phyloP scores from a whole-genome alignment of 92 coral and sea anemone species.

The Palythoa caribaeorum region DNA sequence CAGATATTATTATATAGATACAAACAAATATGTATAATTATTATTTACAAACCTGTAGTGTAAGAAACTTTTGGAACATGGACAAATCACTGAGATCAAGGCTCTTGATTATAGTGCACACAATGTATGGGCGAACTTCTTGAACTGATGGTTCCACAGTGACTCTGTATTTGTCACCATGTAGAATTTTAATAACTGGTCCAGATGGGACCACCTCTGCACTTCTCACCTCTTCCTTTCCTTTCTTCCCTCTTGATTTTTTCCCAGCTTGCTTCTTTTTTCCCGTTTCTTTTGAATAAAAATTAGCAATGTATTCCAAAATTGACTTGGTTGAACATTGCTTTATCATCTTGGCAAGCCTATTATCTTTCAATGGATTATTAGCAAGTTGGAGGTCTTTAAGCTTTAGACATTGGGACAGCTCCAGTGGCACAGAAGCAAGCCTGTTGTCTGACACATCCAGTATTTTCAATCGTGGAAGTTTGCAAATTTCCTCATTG shows the following conservation, averaged over 20 bases:
- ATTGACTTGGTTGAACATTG: slow-evolving; percentile 93
- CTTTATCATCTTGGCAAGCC: slow-evolving; percentile 82
- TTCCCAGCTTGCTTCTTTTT: slow-evolving; percentile 89
- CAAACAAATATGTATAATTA: no score
- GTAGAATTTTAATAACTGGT: slow-evolving; percentile 73
- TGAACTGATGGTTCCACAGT: slow-evolving; percentile 70
- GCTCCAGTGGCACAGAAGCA: slow-evolving; percentile 66
- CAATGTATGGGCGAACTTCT: slow-evolving; percentile 87
- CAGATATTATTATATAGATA: no score
- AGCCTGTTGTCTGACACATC: slow-evolving; percentile 77
- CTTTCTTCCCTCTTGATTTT: slow-evolving; percentile 69
- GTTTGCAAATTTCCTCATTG: slow-evolving; percentile 66
- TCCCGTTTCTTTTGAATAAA: slow-evolving; percentile 65
- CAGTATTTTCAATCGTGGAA: slow-evolving; percentile 74
- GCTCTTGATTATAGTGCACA: slow-evolving; percentile 82
- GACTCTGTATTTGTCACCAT: slow-evolving; percentile 79
- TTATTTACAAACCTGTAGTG: slow-evolving; percentile 78
- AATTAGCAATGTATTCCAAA: slow-evolving; percentile 83
- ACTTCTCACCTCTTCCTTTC: slow-evolving; percentile 68
- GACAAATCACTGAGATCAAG: slow-evolving; percentile 82
- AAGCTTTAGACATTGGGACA: slow-evolving; percentile 83
- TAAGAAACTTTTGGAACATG: slow-evolving; percentile 86
- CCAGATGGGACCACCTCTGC: slow-evolving; percentile 31
- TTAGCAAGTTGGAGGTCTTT: slow-evolving; percentile 88
- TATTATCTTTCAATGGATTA: slow-evolving; percentile 82